phyloP scores from a whole-genome alignment of 1,140 invertebrate species.

The Dendrolimus kikuchii region DNA sequence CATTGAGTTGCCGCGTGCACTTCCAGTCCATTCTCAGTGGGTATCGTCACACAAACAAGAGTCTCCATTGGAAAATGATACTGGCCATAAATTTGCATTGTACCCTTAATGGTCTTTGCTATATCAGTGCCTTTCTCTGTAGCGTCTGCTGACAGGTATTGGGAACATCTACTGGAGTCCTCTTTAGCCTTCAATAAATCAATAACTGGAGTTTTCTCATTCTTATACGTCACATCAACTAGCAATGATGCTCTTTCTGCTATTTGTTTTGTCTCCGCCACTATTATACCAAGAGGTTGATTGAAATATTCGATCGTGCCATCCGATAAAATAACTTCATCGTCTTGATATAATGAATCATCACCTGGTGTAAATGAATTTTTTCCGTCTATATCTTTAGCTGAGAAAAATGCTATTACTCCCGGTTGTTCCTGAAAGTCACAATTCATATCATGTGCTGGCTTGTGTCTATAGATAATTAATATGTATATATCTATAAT shows the following conservation, averaged over 20 bases:
- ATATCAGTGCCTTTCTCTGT: conserved; percentile 9
- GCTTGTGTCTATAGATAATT: not conserved
- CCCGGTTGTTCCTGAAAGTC: conserved; percentile 74
- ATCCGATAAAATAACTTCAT: conserved; percentile 70
- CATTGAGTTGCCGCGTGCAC: conserved; percentile 74
- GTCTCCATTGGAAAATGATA: conserved; percentile 15
- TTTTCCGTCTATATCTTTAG: conserved; percentile 82
- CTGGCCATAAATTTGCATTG: conserved; percentile 6
- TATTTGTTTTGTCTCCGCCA: conserved; percentile 74
- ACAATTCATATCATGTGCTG: not conserved
- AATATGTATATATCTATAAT: too few species aligned
- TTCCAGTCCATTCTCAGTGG: conserved; percentile 73
- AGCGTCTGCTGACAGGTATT: conserved; percentile 5
- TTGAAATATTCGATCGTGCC: conserved; percentile 75
- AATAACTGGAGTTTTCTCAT: conserved; percentile 6
- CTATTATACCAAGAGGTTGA: conserved; percentile 82
- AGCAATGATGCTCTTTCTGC: conserved; percentile 77
- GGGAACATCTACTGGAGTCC: conserved; percentile 3
- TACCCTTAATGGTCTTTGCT: conserved; percentile 2
- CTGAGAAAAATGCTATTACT: conserved; percentile 80
- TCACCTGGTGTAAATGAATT: conserved; percentile 71
- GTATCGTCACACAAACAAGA: conserved; percentile 17
- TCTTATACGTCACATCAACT: conserved; percentile 72
- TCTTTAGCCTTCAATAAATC: conserved; percentile 7
- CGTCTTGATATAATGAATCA: conserved; percentile 19